Base-by-base conservation (phyloP, 2,797 vertebrate species). In the Cryptoprocta ferox region DNA sequence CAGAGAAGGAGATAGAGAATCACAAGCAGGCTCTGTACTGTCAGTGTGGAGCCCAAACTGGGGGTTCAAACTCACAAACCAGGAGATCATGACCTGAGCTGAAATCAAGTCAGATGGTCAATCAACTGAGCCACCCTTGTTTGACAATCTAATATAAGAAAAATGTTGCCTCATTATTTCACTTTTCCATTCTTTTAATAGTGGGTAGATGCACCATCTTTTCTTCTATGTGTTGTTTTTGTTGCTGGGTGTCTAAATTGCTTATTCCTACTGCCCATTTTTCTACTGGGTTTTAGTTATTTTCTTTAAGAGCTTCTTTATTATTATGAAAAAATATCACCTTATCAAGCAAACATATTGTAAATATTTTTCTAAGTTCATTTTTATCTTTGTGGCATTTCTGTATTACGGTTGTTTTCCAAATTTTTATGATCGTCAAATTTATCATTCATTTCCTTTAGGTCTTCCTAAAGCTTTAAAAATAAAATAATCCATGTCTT, bases 301-400 rank as follows among this genome's bases (percentile, higher is more conserved):
- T 93, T 81, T 56, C 45, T 63, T 71, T 61, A 63, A 63, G 19
- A 61, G 18, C 3, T 53, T 68, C 80, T 26, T 79, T 48, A 81
- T 10, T 48, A 32, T 42, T 42, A 89, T 0, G 73, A 75, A 95
- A 50, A 81, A 26, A 59, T 16, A 53, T 13, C 37, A 90, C 24
- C 37, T 94, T 61, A 85, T 37, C 28, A 70, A 73, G 63, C 24
- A 97, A 91, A 92, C 4, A 28, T 16, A 42, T 0, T 61, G 12
- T 37, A 87, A 82, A 63, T 59, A 75, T 73, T 89, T 86, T 63
- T 68, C 24, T 28, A 8, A 70, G 82, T 70, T 85, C 37, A 70
- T 59, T 92, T 59, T 95, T 91, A 83, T 32, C 87, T 71, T 78
- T 84, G 79, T 66, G 18, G 4, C 32, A 39, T 85, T 93, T 96